Conservation (phyloP, 2,888 invertebrate species). For the Ophion ventricosus region DNA sequence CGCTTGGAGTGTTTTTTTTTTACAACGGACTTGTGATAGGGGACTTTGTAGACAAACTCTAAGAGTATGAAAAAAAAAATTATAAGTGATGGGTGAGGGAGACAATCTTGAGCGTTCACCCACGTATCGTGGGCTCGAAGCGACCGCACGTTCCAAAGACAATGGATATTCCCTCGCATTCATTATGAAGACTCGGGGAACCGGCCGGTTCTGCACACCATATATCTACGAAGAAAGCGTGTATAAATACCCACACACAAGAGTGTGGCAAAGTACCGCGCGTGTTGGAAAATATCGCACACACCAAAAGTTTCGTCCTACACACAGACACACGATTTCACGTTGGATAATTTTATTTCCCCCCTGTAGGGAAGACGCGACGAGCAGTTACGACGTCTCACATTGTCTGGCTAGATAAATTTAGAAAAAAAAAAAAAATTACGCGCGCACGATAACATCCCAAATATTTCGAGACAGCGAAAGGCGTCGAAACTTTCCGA, state of each 20-base stretch:
- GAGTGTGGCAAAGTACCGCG: neutral
- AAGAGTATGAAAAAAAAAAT: slow-evolving; percentile 11
- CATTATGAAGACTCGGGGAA: slow-evolving; percentile 35
- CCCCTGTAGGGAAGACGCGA: neutral
- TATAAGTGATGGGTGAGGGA: slow-evolving; percentile 1
- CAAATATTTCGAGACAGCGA: no score
- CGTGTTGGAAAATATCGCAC: neutral
- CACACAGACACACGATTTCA: neutral
- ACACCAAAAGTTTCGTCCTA: neutral
- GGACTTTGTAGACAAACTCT: slow-evolving; percentile 2
- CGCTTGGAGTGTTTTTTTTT: neutral
- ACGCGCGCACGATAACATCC: neutral
- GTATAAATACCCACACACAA: neutral
- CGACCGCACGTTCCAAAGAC: slow-evolving; percentile 27
- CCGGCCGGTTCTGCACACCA: slow-evolving; percentile 13
- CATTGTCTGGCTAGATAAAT: slow-evolving; percentile 4
- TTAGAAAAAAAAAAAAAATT: neutral
- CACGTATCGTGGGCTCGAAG: slow-evolving; percentile 22
- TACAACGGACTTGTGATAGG: neutral
- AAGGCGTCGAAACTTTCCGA: neutral
- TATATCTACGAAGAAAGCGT: neutral
- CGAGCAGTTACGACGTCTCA: neutral
- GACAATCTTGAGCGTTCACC: slow-evolving; percentile 11
- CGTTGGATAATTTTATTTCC: slow-evolving; percentile 15
- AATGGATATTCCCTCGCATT: slow-evolving; percentile 28